These are phyloP conservation scores for Tympanuchus pallidicinctus DNA, from an alignment of 2,113 vertebrate species.

Conservation along the genomic window DNA sequence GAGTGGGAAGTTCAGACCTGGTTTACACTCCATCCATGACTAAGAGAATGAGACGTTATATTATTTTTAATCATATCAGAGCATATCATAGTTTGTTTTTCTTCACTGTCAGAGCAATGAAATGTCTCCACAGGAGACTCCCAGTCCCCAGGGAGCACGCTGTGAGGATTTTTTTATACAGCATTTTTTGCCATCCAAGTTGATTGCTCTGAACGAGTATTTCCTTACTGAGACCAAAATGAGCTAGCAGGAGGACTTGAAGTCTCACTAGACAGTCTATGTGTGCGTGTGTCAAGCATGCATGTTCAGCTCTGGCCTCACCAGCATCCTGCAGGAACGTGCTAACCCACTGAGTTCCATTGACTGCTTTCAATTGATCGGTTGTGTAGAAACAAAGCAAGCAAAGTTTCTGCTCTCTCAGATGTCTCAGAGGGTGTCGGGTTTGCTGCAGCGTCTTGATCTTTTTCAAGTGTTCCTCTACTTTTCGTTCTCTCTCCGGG, in stretches of 20 bases:
- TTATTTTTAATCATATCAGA: neutral
- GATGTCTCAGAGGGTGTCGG: neutral
- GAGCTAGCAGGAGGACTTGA: neutral
- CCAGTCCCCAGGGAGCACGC: neutral
- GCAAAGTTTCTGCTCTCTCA: accelerated
- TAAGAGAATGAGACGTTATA: neutral
- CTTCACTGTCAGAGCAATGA: neutral
- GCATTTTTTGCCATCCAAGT: accelerated
- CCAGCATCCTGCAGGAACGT: neutral
- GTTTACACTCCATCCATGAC: no score
- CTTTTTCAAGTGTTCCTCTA: neutral
- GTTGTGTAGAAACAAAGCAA: slow-evolving; percentile 23
- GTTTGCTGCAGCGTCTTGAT: neutral
- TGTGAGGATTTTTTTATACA: neutral
- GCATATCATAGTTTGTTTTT: neutral
- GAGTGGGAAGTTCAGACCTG: neutral
- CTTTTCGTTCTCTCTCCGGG: neutral
- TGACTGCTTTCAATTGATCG: neutral
- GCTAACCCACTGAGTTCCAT: neutral
- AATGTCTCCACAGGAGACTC: neutral
- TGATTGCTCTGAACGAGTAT: neutral
- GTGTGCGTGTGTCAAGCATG: accelerated
- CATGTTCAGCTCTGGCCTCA: neutral
- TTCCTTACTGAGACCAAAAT: neutral
- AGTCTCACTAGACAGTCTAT: neutral